Conservation (phyloP, 2,888 invertebrate genomes). For the Sarcophaga variegata region DNA sequence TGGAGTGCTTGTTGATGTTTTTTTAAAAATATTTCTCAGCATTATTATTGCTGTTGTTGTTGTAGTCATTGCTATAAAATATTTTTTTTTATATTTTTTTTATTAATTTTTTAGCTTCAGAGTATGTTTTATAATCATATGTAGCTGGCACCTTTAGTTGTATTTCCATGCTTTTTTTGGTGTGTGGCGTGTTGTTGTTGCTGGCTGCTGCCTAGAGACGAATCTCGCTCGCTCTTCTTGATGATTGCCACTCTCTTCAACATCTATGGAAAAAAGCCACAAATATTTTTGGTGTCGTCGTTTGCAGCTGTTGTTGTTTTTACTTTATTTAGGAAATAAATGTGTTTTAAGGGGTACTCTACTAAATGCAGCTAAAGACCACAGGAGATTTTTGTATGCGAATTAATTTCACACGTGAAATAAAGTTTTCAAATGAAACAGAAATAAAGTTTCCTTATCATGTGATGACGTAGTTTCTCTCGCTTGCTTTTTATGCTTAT, state of each 20-base stretch:
- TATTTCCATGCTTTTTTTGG: slow-evolving; percentile 20
- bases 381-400: too few relatives aligned
- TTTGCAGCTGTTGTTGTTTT: not conserved
- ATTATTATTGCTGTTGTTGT: not conserved
- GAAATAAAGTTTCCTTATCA: too few relatives aligned
- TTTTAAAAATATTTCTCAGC: slow-evolving; percentile 20
- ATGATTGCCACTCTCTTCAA: not conserved
- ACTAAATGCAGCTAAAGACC: too few relatives aligned
- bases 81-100: not conserved
- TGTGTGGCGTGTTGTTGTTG: slow-evolving; percentile 47
- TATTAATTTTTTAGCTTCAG: not conserved
- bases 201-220: slow-evolving; percentile 46
- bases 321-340: not conserved
- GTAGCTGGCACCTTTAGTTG: slow-evolving; percentile 31
- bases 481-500: too few relatives aligned
- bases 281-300: not conserved
- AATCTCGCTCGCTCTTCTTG: slow-evolving; percentile 38
- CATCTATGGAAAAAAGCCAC: not conserved
- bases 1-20: slow-evolving; percentile 39
- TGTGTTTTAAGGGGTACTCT: too few relatives aligned
- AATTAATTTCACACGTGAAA: too few relatives aligned
- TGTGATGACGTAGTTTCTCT: too few relatives aligned
- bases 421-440: too few relatives aligned
- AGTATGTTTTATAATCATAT: slow-evolving; percentile 24
- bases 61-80: not conserved